Evolutionary conservation across 2,797 vertebrate genomes (phyloP).

Genomic region (Rhinella marina): DNA sequence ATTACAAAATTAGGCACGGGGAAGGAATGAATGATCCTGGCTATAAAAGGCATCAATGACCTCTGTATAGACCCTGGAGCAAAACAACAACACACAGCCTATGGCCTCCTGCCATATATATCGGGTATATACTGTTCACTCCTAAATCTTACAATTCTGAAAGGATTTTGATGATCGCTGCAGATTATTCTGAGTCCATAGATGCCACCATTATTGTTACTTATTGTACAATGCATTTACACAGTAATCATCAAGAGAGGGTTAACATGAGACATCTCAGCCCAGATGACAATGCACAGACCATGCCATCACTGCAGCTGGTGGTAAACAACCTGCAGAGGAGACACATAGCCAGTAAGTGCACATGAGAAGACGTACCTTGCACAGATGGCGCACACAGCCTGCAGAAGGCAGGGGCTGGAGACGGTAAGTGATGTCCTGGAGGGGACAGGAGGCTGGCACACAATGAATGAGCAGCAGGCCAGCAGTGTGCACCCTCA

Average conservation of each 20-base stretch:
- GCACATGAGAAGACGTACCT: constrained; percentile 33
- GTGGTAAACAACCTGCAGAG: too few species aligned
- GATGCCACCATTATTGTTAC: neutral
- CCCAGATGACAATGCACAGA: too few species aligned
- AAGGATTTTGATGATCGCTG: neutral
- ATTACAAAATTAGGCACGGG: neutral
- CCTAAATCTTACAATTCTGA: too few species aligned
- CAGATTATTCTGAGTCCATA: neutral
- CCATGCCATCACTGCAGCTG: too few species aligned
- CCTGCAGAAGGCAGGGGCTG: neutral
- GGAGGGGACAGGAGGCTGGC: neutral
- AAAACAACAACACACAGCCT: neutral
- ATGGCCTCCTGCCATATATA: neutral
- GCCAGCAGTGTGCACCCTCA: neutral
- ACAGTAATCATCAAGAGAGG: neutral
- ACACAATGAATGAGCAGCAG: constrained; percentile 27
- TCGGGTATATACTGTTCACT: neutral
- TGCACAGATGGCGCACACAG: constrained; percentile 39
- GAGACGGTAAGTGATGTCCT: neutral
- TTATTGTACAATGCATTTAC: neutral
- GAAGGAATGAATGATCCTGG: neutral
- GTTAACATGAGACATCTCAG: too few species aligned
- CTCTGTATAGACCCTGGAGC: neutral
- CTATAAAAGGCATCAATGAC: constrained; percentile 23
- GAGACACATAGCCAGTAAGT: too few species aligned